Base-by-base conservation (phyloP, 2,888 invertebrate species). In the Sympetrum striolatum region DNA sequence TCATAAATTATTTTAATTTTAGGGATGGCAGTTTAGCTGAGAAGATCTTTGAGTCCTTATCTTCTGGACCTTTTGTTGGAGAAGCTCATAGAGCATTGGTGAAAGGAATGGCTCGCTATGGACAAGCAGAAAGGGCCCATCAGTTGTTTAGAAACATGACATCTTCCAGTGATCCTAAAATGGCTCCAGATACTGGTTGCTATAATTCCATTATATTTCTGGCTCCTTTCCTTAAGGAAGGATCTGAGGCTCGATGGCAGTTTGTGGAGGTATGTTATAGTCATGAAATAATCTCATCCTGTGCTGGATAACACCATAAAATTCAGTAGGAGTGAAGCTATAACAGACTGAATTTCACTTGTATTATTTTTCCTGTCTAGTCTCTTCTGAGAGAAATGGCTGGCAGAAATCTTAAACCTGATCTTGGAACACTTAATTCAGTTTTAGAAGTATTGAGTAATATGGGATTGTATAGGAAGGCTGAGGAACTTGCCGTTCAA, bases 51-150 rank as follows among this genome's bases (percentile, higher is more conserved):
- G 94, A 95, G 90, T 95, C 96, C 92, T 94, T 98, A 93, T 95
- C 97, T 12, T 60, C 81, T 64, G 82, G 81, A 10, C 25, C 64
- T n/a, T 15, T 39, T 14, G 31, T 39, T 25, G 60, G 64, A n/a
- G 64, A 90, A 39, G 96, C 97, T 0, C 98, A 97, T 92, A 97
- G 96, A 92, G 95, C 97, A 2, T 94, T 98, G 90, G 97, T 98
- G 91, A 96, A 96, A 93, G 98, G 98, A 90, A 96, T 97, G 96
- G 95, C 96, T 3, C 98, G 97, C 93, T 96, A 96, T 93, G 95
- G 94, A 92, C 93, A 96, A 95, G 95, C 96, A 6, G 96, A 96
- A 86, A 94, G 95, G 92, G 96, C 97, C 0, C 95, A 95, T 93
- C 93, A 95, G 8, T 93, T 97, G 10, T 95, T 95, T 35, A 94